Evolutionary conservation across 2,797 vertebrate genomes (phyloP).

Genomic region (Cichlasoma orientale): DNA sequence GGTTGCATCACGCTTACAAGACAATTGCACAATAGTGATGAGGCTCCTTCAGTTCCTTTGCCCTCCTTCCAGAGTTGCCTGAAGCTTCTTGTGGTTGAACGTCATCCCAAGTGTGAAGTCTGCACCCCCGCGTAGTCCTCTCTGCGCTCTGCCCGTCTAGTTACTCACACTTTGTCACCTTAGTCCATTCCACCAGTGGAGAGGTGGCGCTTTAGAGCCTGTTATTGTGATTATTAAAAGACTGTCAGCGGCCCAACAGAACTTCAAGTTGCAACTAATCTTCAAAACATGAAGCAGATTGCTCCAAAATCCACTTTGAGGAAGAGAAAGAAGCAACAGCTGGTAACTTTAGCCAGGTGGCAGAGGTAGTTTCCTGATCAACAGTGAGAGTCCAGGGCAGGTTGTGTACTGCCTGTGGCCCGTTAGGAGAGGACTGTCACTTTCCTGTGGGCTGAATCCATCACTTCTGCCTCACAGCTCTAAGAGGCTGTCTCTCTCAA

Average conservation of each 20-base stretch:
- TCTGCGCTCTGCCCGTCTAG: conserved; percentile 28
- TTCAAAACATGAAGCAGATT: conserved; percentile 40
- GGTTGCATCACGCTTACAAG: conserved; percentile 66
- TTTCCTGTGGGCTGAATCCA: conserved; percentile 75
- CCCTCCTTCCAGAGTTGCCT: conserved; percentile 66
- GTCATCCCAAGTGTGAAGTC: conserved; percentile 76
- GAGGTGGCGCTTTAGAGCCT: conserved; percentile 42
- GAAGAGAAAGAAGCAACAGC: conserved; percentile 22
- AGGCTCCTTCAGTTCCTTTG: conserved; percentile 69
- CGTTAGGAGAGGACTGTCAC: conserved; percentile 75
- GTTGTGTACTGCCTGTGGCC: conserved; percentile 68
- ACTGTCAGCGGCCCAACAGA: conserved; percentile 43
- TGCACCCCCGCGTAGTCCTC: conserved; percentile 39
- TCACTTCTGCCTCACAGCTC: conserved; percentile 79
- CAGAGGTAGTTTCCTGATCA: conserved; percentile 60
- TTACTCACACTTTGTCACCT: conserved; percentile 58
- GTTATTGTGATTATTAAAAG: conserved; percentile 49
- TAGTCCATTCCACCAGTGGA: conserved; percentile 60
- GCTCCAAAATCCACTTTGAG: conserved; percentile 45
- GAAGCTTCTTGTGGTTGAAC: conserved; percentile 67
- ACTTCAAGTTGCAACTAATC: conserved; percentile 46
- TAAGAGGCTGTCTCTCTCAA: conserved; percentile 76
- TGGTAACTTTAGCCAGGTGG: conserved; percentile 29
- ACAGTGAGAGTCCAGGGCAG: conserved; percentile 58
- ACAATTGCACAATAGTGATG: conserved; percentile 56